Evolutionary conservation across 1,140 invertebrate genomes (phyloP).

Genomic region (Diploscapter pachys): DNA sequence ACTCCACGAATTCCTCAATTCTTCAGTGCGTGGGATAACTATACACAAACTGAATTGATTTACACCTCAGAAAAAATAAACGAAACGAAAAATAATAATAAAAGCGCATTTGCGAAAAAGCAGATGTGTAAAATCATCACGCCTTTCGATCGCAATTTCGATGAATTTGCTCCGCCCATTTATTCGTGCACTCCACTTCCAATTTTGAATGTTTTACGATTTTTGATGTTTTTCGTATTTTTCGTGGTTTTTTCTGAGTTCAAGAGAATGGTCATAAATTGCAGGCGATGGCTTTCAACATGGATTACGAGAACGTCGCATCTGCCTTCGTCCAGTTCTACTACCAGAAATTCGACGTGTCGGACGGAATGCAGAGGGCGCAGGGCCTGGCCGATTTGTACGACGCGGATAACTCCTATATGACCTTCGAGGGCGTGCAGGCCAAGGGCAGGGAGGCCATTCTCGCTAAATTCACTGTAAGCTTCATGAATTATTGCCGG

Average conservation of each 20-base stretch:
- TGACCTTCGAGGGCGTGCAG: constrained; percentile 57
- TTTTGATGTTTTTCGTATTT: neutral
- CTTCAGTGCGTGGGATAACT: too few species aligned
- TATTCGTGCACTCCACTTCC: neutral
- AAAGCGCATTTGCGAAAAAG: neutral
- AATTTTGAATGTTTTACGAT: neutral
- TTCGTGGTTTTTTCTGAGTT: neutral
- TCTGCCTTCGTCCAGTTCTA: constrained; percentile 50
- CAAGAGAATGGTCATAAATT: neutral
- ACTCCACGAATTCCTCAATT: too few species aligned
- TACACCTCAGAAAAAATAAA: neutral
- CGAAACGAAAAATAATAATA: neutral
- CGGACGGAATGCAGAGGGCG: constrained; percentile 31
- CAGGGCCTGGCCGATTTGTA: constrained; percentile 46
- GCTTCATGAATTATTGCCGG: constrained; percentile 1
- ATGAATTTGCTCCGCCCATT: neutral
- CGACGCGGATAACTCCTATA: constrained; percentile 53
- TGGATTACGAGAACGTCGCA: constrained; percentile 48
- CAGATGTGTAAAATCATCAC: neutral
- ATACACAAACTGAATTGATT: neutral
- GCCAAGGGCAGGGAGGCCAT: constrained; percentile 50
- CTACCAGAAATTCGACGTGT: constrained; percentile 56
- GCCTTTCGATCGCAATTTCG: neutral
- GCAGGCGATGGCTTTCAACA: constrained; percentile 43
- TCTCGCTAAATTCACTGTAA: constrained; percentile 54